phyloP scores from a whole-genome alignment of 92 coral and sea anemone species.

The Heliopora coerulea region DNA sequence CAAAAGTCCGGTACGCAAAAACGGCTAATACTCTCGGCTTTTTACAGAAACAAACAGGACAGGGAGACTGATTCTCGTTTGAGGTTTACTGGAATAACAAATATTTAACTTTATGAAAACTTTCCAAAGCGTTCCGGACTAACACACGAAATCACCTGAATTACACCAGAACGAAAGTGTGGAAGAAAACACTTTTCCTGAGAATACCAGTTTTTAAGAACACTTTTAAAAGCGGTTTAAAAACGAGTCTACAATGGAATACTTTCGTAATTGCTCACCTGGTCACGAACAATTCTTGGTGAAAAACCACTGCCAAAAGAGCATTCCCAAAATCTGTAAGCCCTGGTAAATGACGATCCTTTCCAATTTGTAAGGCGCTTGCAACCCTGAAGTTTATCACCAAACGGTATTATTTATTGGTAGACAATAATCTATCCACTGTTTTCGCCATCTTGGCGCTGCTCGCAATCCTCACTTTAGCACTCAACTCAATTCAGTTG shows the following conservation, averaged over 20 bases:
- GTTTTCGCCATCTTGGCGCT: conserved; percentile 29
- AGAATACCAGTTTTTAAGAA: not conserved
- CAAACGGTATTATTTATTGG: not conserved
- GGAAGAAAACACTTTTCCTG: not conserved
- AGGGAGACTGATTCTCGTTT: too few species aligned
- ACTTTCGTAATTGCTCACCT: not conserved
- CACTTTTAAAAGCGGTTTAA: not conserved
- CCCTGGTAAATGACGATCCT: not conserved
- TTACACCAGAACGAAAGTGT: not conserved
- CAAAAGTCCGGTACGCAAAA: too few species aligned
- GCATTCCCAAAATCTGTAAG: not conserved
- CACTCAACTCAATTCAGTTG: not conserved
- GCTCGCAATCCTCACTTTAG: not conserved
- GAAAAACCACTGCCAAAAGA: not conserved
- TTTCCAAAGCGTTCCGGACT: too few species aligned
- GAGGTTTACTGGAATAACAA: not conserved
- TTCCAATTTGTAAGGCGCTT: not conserved
- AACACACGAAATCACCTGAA: not conserved
- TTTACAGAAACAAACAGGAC: too few species aligned
- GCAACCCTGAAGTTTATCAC: not conserved
- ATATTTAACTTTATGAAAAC: not conserved
- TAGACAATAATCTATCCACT: too few species aligned
- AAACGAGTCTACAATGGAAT: not conserved
- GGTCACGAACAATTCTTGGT: too few species aligned
- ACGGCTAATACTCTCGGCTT: too few species aligned